These are phyloP conservation scores for Eugnorisma glareosa DNA, from an alignment of 2,888 invertebrate genomes.

Conservation along the genomic window DNA sequence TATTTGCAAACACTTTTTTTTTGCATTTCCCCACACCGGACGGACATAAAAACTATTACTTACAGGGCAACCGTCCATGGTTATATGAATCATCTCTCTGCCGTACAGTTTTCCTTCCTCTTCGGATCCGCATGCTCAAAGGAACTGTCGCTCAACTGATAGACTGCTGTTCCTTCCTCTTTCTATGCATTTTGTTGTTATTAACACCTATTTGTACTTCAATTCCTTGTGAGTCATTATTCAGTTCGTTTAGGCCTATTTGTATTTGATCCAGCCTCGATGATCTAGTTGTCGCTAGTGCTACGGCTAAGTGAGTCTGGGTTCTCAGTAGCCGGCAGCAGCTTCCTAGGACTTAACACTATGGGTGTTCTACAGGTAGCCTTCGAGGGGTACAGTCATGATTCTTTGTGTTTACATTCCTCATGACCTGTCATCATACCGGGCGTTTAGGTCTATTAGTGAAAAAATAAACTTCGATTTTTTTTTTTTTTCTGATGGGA, in stretches of 20 bases:
- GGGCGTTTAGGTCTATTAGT: neutral
- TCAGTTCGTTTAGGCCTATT: neutral
- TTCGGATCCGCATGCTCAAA: constrained; percentile 6
- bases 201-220: neutral
- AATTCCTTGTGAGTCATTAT: neutral
- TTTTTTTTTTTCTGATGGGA: too few species aligned
- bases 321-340: neutral
- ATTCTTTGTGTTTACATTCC: neutral
- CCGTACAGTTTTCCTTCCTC: neutral
- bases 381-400: neutral
- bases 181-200: constrained; percentile 6
- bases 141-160: neutral
- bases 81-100: constrained; percentile 4
- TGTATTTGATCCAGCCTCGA: neutral
- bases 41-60: neutral
- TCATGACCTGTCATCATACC: neutral
- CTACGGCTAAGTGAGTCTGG: neutral
- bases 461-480: too few species aligned
- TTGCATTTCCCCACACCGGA: neutral
- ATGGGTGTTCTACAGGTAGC: too few species aligned
- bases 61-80: neutral
- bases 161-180: constrained; percentile 13
- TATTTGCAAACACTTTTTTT: neutral
- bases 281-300: neutral
- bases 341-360: neutral